These are phyloP conservation scores for Prosopocoilus inquinatus DNA, from an alignment of 2,888 invertebrate genomes.

Conservation along the genomic window DNA sequence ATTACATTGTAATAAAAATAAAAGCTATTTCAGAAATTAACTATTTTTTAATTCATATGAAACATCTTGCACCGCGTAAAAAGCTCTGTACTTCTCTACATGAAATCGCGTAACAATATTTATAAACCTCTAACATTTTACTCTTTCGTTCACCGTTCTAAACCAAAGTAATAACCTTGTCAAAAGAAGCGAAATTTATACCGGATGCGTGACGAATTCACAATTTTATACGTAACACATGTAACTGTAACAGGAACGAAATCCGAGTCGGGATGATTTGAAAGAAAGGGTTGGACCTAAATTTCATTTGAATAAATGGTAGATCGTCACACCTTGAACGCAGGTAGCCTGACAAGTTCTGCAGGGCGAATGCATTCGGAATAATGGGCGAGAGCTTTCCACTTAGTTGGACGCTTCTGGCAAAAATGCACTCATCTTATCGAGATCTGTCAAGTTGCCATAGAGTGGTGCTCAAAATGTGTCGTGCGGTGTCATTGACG, in stretches of 20 bases:
- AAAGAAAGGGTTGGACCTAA: constrained; percentile 30
- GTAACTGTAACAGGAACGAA: constrained; percentile 27
- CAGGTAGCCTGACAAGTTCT: constrained; percentile 26
- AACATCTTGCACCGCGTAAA: too few species aligned
- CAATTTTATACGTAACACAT: constrained; percentile 24
- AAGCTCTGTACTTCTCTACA: too few species aligned
- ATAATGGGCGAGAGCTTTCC: background rate
- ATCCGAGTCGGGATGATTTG: constrained; percentile 24
- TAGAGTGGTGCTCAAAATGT: constrained; percentile 34
- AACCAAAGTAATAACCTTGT: constrained; percentile 15
- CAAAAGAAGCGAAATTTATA: constrained; percentile 15
- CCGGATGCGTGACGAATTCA: constrained; percentile 19
- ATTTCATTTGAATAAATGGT: constrained; percentile 37
- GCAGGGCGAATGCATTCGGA: background rate
- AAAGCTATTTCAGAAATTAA: too few species aligned
- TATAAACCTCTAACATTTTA: too few species aligned
- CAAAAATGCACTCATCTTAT: constrained; percentile 33
- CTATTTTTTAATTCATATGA: too few species aligned
- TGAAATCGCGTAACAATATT: too few species aligned
- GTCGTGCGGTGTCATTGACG: constrained; percentile 39
- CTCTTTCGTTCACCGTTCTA: too few species aligned
- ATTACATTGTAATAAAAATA: too few species aligned
- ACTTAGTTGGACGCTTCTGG: background rate
- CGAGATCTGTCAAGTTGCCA: constrained; percentile 47
- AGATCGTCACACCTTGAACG: constrained; percentile 33